Conservation (phyloP, 1,140 invertebrate genomes). For the Pogonomyrmex barbatus region DNA sequence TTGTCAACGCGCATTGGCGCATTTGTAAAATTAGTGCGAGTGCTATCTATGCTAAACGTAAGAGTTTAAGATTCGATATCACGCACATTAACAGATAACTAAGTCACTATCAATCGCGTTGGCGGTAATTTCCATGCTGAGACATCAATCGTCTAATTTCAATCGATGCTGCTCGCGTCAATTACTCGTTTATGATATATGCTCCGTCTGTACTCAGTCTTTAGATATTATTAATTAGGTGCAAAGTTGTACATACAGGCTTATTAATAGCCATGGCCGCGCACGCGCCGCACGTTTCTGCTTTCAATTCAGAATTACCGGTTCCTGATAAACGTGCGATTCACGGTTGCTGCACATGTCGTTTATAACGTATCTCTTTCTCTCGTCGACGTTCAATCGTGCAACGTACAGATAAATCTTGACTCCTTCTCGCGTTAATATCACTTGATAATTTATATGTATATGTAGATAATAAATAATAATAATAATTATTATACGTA, state of each 20-base stretch:
- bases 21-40: constrained; percentile 34
- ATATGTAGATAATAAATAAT: too few species aligned
- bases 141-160: constrained; percentile 30
- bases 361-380: constrained; percentile 10
- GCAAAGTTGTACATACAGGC: constrained; percentile 17
- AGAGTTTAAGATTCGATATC: constrained; percentile 45
- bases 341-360: constrained; percentile 37
- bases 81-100: constrained; percentile 3
- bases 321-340: constrained; percentile 53
- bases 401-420: constrained; percentile 15
- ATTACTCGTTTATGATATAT: constrained; percentile 24
- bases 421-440: neutral
- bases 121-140: constrained; percentile 38
- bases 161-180: constrained; percentile 9
- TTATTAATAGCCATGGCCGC: constrained; percentile 55
- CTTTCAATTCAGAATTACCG: constrained; percentile 50
- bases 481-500: too few species aligned
- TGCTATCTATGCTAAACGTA: constrained; percentile 6
- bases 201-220: neutral
- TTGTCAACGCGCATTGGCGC: constrained; percentile 32
- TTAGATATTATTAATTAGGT: constrained; percentile 58
- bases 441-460: constrained; percentile 14
- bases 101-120: constrained; percentile 37
- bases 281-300: constrained; percentile 47
- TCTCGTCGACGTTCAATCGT: constrained; percentile 21